Conservation (phyloP, 2,888 invertebrate species). For the Lycia hirtaria region DNA sequence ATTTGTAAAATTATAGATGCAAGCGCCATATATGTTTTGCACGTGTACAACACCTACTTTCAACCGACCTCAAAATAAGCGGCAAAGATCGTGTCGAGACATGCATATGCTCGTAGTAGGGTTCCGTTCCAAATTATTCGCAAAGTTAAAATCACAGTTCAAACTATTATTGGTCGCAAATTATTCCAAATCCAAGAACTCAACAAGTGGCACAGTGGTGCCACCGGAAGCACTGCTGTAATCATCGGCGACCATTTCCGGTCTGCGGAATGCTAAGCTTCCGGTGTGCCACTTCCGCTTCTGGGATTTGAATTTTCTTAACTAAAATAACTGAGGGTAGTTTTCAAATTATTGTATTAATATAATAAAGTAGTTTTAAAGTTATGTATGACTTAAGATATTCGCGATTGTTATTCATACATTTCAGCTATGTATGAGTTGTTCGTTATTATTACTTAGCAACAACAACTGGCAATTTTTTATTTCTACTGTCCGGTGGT, state of each 20-base stretch:
- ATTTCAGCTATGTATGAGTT: too few species aligned
- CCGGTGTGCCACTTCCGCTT: slow-evolving; percentile 48
- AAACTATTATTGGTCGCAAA: neutral
- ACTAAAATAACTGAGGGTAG: neutral
- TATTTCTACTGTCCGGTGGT: too few species aligned
- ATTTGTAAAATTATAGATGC: too few species aligned
- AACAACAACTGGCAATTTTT: too few species aligned
- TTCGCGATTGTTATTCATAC: too few species aligned
- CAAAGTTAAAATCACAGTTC: neutral
- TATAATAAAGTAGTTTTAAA: neutral
- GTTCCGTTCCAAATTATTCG: too few species aligned
- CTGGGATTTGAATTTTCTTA: slow-evolving; percentile 12
- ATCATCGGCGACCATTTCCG: slow-evolving; percentile 45
- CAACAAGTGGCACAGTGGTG: slow-evolving; percentile 23
- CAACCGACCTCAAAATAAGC: too few species aligned
- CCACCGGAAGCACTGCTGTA: slow-evolving; percentile 46
- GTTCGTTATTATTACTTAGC: too few species aligned
- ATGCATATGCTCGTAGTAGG: too few species aligned
- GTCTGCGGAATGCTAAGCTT: slow-evolving; percentile 36
- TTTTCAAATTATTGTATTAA: neutral
- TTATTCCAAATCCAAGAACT: slow-evolving; percentile 4
- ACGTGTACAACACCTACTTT: too few species aligned
- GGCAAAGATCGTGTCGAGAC: too few species aligned
- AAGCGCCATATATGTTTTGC: neutral
- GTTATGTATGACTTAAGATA: too few species aligned